phyloP scores from a whole-genome alignment of 1,140 invertebrate species.

The Monochamus saltuarius region DNA sequence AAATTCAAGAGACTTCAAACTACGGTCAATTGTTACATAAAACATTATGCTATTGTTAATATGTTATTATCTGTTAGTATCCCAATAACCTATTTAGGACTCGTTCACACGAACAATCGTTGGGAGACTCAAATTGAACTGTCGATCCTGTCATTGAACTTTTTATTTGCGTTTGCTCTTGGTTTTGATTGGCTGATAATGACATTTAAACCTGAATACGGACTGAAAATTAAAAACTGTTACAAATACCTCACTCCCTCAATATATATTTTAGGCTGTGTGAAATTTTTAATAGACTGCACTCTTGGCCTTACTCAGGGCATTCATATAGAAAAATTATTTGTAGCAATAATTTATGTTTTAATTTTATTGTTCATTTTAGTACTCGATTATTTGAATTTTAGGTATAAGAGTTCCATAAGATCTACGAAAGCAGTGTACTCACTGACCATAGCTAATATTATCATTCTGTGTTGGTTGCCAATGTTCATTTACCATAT shows the following conservation, averaged over 20 bases:
- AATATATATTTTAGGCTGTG: too few species aligned
- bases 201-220: too few species aligned
- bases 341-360: too few species aligned
- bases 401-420: too few species aligned
- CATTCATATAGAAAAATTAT: too few species aligned
- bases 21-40: constrained; percentile 5
- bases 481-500: constrained; percentile 3
- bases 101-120: not conserved
- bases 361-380: too few species aligned
- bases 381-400: too few species aligned
- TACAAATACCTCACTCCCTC: too few species aligned
- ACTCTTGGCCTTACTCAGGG: too few species aligned
- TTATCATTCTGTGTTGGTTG: constrained; percentile 1
- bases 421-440: not conserved
- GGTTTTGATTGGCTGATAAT: not conserved
- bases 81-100: not conserved
- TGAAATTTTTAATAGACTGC: too few species aligned
- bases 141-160: not conserved
- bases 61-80: not conserved
- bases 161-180: not conserved
- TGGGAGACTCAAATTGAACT: not conserved
- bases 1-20: not conserved
- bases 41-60: constrained; percentile 2
- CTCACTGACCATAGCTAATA: not conserved
- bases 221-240: too few species aligned